Conservation (phyloP, 1,140 invertebrate genomes). For the Samia ricini region DNA sequence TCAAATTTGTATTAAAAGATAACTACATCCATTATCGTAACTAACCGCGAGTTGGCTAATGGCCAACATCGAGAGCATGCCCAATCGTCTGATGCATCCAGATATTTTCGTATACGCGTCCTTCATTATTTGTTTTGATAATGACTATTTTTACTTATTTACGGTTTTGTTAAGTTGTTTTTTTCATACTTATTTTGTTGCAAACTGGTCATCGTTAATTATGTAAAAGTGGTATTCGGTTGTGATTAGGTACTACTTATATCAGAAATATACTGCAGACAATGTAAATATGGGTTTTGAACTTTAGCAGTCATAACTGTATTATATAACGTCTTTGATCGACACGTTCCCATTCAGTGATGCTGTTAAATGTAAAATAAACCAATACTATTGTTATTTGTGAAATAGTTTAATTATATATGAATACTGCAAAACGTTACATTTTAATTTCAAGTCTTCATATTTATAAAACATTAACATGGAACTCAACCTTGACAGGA, state of each 20-base stretch:
- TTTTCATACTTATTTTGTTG: neutral
- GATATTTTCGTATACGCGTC: constrained; percentile 53
- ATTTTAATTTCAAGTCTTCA: no score
- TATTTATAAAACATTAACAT: no score
- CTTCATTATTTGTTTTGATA: constrained; percentile 53
- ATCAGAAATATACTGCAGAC: neutral
- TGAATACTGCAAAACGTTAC: no score
- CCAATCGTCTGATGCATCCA: constrained; percentile 46
- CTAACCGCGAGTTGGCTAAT: constrained; percentile 30
- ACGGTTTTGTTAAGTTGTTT: constrained; percentile 18
- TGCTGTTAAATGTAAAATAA: no score
- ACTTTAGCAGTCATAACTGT: no score
- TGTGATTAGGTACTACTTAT: neutral
- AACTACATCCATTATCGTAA: constrained; percentile 6
- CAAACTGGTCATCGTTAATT: neutral
- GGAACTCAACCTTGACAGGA: no score
- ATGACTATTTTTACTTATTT: constrained; percentile 47
- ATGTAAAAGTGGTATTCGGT: neutral
- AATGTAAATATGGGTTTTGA: no score
- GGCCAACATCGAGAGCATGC: constrained; percentile 41
- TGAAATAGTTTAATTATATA: no score
- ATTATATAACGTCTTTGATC: no score
- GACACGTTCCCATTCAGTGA: no score
- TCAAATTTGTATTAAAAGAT: neutral
- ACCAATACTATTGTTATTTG: no score